Base-by-base conservation (phyloP, 2,113 vertebrate genomes). In the Alligator sinensis region DNA sequence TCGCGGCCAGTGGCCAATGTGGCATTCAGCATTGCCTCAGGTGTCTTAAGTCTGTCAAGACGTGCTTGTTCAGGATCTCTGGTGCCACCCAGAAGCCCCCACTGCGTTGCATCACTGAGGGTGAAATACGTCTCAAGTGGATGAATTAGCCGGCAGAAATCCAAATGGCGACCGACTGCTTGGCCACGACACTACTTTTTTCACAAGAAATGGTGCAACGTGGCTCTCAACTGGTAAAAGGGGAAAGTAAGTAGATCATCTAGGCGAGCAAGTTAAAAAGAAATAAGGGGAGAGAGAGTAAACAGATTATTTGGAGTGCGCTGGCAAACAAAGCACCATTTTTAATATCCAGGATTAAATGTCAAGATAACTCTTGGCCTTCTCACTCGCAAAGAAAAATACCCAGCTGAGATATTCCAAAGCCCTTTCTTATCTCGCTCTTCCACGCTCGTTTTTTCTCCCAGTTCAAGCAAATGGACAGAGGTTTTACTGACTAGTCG, bases 301-400 rank as follows among this genome's bases (percentile, higher is more conserved):
- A 96, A 96, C 68, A 90, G 83, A 93, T 89, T 85, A 92, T 96
- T 96, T 89, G 90, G 92, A 97, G 91, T 85, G 81, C 4, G 18
- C 83, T 75, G 90, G 97, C 93, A 95, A 97, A 97, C 94, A 96
- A 94, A 96, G 89, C 21, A 14, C 94, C 88, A 5, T 64, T 75
- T 96, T 97, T 96, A 95, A 97, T 97, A 97, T 34, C 95, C 96
- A 97, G 97, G 97, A 98, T 97, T 96, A 97, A 98, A 97, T 93
- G 92, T 97, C 96, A 93, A 94, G 97, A 96, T 97, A 98, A 96
- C 96, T 97, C 96, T 97, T 96, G 97, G 93, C 94, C 84, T 97
- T 96, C 94, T 98, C 91, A 76, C 94, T 96, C 88, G 77, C 2
- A 57, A 89, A 97, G 94, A 96, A 96, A 96, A 97, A 96, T 79